phyloP scores from a whole-genome alignment of 2,797 vertebrate genomes.

The Chloroceryle inda region DNA sequence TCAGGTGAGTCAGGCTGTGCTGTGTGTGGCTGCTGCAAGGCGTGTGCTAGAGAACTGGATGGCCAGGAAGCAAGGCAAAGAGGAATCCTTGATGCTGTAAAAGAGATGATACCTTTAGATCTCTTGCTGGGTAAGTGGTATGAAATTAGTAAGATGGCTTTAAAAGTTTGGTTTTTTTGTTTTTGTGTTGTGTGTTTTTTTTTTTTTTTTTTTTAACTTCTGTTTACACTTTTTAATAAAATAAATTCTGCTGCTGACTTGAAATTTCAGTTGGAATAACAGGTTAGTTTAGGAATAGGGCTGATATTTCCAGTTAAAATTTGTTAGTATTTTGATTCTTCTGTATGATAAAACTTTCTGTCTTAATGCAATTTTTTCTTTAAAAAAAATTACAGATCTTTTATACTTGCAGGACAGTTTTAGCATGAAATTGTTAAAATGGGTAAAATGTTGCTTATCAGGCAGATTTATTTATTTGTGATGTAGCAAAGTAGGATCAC shows the following conservation, averaged over 20 bases:
- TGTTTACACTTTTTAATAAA: not conserved
- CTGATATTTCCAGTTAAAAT: not conserved
- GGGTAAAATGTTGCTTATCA: not conserved
- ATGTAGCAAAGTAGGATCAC: not conserved
- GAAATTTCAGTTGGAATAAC: not conserved
- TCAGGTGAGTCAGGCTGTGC: constrained; percentile 98
- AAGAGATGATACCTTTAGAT: constrained; percentile 99
- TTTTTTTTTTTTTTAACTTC: not conserved
- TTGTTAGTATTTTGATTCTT: not conserved
- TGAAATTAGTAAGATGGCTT: not conserved
- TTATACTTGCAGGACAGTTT: not conserved
- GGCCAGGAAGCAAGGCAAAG: constrained; percentile 97
- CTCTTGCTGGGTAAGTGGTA: constrained; percentile 91
- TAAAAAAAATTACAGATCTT: not conserved
- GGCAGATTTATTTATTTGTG: not conserved
- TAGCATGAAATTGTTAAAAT: not conserved
- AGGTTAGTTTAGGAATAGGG: not conserved
- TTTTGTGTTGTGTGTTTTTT: no score
- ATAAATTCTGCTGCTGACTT: not conserved
- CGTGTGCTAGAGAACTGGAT: constrained; percentile 96
- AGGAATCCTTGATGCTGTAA: constrained; percentile 98
- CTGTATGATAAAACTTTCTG: not conserved
- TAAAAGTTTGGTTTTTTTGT: not conserved
- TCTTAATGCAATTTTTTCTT: not conserved
- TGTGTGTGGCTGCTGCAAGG: constrained; percentile 97